Percentiles rank a stretch among this genome's conserved stretches.
Evolutionary conservation across 2,797 vertebrate species (phyloP).

Genomic region (Cetoscarus ocellatus): DNA sequence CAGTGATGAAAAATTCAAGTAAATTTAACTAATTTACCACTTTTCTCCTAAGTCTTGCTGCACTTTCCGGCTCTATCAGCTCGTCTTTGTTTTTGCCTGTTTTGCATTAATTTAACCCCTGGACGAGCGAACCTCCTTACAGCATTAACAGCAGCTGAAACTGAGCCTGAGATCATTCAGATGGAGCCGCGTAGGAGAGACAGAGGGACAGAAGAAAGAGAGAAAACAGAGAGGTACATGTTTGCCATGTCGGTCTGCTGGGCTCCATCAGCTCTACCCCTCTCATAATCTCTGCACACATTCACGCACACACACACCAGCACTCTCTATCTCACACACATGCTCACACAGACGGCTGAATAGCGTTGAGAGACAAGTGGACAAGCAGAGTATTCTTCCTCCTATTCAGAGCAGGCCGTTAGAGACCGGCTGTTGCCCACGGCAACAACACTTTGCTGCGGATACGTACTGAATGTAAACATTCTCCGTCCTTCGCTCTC

Average conservation of each 20-base stretch:
- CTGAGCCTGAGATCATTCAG: slow-evolving; percentile 43
- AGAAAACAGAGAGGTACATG: slow-evolving; percentile 51
- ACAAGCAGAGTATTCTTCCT: slow-evolving; percentile 84
- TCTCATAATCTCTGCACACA: slow-evolving; percentile 53
- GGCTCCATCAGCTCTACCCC: slow-evolving; percentile 62
- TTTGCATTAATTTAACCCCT: slow-evolving; percentile 58
- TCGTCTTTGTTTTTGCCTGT: slow-evolving; percentile 36
- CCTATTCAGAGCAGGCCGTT: slow-evolving; percentile 78
- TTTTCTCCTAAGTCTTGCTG: slow-evolving; percentile 7
- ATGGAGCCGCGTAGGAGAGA: slow-evolving; percentile 26
- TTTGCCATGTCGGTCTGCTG: slow-evolving; percentile 66
- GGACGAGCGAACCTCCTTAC: slow-evolving; percentile 47
- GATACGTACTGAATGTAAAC: slow-evolving; percentile 85
- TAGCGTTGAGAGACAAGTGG: slow-evolving; percentile 80
- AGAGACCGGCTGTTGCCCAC: slow-evolving; percentile 80
- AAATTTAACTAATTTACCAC: slow-evolving; percentile 5
- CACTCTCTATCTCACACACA: slow-evolving; percentile 33
- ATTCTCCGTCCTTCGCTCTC: slow-evolving; percentile 76
- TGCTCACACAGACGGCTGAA: slow-evolving; percentile 66
- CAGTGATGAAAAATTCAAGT: background rate
- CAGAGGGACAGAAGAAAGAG: slow-evolving; percentile 2
- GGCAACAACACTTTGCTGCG: slow-evolving; percentile 80
- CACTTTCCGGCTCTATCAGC: slow-evolving; percentile 6
- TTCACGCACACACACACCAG: slow-evolving; percentile 25
- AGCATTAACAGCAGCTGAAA: slow-evolving; percentile 55